Conservation (phyloP, 2,888 invertebrate genomes). For the Trachelus tabidus region DNA sequence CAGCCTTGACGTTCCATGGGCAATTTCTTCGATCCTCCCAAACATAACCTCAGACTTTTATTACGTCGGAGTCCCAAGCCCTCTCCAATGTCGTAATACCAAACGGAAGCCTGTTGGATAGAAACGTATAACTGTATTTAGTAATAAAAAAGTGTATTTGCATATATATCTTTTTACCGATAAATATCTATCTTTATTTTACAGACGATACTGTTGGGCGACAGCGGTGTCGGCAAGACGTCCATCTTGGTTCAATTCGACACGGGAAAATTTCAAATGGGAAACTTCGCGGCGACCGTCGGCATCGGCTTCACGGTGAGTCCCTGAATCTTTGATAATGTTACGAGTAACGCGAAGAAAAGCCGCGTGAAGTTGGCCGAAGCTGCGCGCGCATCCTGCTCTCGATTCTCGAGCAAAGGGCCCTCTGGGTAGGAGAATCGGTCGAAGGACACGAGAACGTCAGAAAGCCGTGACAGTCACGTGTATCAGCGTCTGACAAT, state of each 20-base stretch:
- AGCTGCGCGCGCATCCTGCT: too few species aligned
- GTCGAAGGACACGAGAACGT: too few species aligned
- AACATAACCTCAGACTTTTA: not conserved
- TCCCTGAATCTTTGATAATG: constrained; percentile 35
- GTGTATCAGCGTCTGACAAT: constrained; percentile 36
- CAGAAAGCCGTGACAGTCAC: not conserved
- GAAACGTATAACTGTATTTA: not conserved
- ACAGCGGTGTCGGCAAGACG: constrained; percentile 94
- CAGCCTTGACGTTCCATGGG: not conserved
- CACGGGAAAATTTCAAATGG: constrained; percentile 89
- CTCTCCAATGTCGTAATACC: not conserved
- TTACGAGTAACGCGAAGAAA: too few species aligned
- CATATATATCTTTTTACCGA: not conserved
- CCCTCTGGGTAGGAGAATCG: too few species aligned
- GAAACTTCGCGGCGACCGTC: constrained; percentile 93
- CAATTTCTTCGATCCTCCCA: not conserved
- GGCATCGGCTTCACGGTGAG: constrained; percentile 96
- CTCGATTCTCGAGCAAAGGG: too few species aligned
- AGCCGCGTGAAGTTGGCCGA: too few species aligned
- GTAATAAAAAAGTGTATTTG: not conserved
- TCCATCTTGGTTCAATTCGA: constrained; percentile 93
- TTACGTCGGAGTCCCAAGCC: not conserved
- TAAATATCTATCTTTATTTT: constrained; percentile 30
- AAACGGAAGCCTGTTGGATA: not conserved
- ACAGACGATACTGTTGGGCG: constrained; percentile 93